These are phyloP conservation scores for Eupristina koningsbergeri DNA, from an alignment of 1,140 invertebrate genomes.

Conservation along the genomic window DNA sequence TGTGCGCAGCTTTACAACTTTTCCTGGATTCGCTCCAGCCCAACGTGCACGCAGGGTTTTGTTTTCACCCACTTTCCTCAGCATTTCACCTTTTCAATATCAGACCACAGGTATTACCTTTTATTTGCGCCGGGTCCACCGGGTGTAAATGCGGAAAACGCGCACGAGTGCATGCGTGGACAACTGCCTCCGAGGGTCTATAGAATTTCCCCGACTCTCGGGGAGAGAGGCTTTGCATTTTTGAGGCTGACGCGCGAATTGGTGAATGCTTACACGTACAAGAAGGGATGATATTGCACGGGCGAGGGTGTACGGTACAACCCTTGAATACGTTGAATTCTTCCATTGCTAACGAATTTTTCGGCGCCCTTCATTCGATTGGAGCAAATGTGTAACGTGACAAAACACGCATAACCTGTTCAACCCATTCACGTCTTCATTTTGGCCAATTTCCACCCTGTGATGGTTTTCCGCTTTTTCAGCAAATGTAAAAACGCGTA, in stretches of 20 bases:
- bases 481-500: no score
- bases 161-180: neutral
- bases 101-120: neutral
- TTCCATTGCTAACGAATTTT: slow-evolving; percentile 11
- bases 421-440: no score
- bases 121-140: neutral
- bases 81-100: slow-evolving; percentile 23
- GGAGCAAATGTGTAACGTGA: neutral
- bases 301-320: neutral
- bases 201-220: neutral
- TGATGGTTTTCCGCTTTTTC: no score
- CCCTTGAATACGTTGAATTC: slow-evolving; percentile 34
- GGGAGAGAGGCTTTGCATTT: slow-evolving; percentile 7
- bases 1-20: slow-evolving; percentile 35
- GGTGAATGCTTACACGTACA: neutral
- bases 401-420: no score
- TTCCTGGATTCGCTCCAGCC: neutral
- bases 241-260: slow-evolving; percentile 38
- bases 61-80: neutral
- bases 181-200: no score
- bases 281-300: neutral
- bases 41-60: neutral
- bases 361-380: neutral
- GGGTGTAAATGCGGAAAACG: neutral
- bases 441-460: no score